Evolutionary conservation across 2,797 vertebrate genomes (phyloP), one percentile per base, ranked within the genome.

Genomic region (Coluber constrictor): DNA sequence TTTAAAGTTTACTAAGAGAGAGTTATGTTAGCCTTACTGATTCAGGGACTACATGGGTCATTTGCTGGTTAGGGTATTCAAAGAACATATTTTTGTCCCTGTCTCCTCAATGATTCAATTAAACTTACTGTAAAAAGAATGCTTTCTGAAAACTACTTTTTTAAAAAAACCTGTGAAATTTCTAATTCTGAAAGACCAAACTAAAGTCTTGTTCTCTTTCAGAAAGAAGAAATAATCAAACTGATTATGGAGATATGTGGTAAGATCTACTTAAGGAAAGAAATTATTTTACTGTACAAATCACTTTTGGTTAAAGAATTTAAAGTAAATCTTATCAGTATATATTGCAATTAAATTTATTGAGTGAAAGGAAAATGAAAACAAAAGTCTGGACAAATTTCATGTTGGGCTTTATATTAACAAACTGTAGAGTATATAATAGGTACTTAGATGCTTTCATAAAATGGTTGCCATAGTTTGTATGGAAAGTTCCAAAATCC

Each of bases 181-280:
- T 37, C 4, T 91, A 91, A 47, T 59, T 15, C 56, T 3, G 10
- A 18, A 32, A 91, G 90, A 57, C 79, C n/a, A 86, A 47, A 29
- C 88, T 13, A 92, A 63, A 90, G 83, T 88, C 87, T 59, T 57
- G 6, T 92, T 87, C 66, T 94, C 95, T 97, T 86, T 96, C 97
- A 99, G 98, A 98, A 97, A 96, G 98, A 98, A 94, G 98, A 98
- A 51, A 96, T 99, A 96, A 97, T 99, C 96, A 97, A 96, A 94
- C 97, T 99, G 93, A 98, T 99, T 96, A 97, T 95, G 96, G 98
- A 98, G 88, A 98, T 99, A 93, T 99, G 98, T 97, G 98, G 98
- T 99, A 98, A 98, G 98, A 97, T 90, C 88, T 96, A 70, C 16
- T 92, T 12, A 63, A 54, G 5, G 90, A 92, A 92, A 90, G 70